Evolutionary conservation across 2,888 invertebrate species (phyloP), one percentile per base, ranked within the genome.

Genomic region (Dolomedes plantarius): DNA sequence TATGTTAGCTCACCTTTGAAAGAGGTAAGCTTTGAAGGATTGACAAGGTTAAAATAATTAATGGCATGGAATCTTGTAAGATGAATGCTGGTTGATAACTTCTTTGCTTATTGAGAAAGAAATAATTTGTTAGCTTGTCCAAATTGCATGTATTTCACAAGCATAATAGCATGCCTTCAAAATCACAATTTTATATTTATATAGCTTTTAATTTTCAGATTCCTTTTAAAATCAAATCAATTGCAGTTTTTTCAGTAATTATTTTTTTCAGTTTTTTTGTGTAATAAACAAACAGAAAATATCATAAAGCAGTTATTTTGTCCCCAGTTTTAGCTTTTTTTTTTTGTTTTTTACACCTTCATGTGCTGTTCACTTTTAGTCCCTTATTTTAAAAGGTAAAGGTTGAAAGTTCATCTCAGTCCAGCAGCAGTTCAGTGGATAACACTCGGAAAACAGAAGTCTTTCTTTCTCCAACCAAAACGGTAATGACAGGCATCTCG

Each of bases 401-500:
- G 50, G 31, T 69, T 62, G 82, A 82, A 71, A 69, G 32, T 31
- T 62, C 72, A 32, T 65, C 80, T 41, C 72, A 46, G 11, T 28
- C 65, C 29, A 31, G 29, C 65, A 7, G 11, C 72, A 56, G 62
- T 71, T 65, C 41, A 19, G 16, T 72, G 1, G 80, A 72, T 65
- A 74, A 50, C 23, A 36, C 68, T 28, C 65, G 64, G 68, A 81
- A 74, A 81, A 74, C 62, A 29, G 82, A 71, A 31, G 82, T 82
- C 69, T 82, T 82, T 75, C 82, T 82, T n/a, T 76, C 82, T 41
- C 82, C 83, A 31, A 31, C 82, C 31, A 76, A 76, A 65, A 86
- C 89, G n/a, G 76, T 86, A 27, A 89, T 89, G 2, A 89, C 90
- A 81, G 91, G 90, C 88, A 92, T 90, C 11, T 92, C 93, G 7